Conservation (phyloP, 35 echinoderm and acorn worm species). For the Ophiothrix spiculata region DNA sequence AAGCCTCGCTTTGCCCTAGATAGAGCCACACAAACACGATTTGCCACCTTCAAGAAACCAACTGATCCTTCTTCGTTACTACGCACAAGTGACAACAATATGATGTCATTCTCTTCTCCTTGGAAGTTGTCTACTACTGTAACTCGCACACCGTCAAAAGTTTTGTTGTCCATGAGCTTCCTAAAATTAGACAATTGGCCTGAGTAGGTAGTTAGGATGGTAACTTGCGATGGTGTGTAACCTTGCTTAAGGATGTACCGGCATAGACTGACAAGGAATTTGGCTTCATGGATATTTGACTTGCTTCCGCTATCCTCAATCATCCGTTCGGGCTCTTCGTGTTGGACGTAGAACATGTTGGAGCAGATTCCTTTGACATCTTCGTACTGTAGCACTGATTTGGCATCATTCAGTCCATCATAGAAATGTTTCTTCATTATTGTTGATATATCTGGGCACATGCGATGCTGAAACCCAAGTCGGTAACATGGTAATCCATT, state of each 20-base stretch:
- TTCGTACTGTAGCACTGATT: constrained; percentile 36
- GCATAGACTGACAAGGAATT: constrained; percentile 58
- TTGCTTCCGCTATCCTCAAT: constrained; percentile 56
- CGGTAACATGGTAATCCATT: constrained; percentile 61
- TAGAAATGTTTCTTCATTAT: constrained; percentile 77
- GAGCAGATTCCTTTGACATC: constrained; percentile 39
- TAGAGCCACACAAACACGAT: constrained; percentile 64
- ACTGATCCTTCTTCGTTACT: constrained; percentile 66
- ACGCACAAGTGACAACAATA: constrained; percentile 75
- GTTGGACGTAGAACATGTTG: constrained; percentile 78
- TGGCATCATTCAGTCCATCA: constrained; percentile 53
- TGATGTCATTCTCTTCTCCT: constrained; percentile 94
- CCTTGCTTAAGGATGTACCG: constrained; percentile 69
- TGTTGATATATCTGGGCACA: constrained; percentile 72
- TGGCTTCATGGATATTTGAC: constrained; percentile 74
- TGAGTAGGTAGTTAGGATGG: constrained; percentile 78
- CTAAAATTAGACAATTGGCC: constrained; percentile 62
- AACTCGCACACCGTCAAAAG: constrained; percentile 55
- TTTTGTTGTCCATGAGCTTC: constrained; percentile 42
- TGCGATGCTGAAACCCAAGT: constrained; percentile 72
- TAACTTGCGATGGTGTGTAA: constrained; percentile 49
- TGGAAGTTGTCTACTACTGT: constrained; percentile 80
- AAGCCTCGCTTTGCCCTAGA: constrained; percentile 48
- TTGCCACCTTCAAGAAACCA: constrained; percentile 69
- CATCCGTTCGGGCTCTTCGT: constrained; percentile 38